phyloP scores from a whole-genome alignment of 2,797 vertebrate genomes.

The Strix occidentalis region DNA sequence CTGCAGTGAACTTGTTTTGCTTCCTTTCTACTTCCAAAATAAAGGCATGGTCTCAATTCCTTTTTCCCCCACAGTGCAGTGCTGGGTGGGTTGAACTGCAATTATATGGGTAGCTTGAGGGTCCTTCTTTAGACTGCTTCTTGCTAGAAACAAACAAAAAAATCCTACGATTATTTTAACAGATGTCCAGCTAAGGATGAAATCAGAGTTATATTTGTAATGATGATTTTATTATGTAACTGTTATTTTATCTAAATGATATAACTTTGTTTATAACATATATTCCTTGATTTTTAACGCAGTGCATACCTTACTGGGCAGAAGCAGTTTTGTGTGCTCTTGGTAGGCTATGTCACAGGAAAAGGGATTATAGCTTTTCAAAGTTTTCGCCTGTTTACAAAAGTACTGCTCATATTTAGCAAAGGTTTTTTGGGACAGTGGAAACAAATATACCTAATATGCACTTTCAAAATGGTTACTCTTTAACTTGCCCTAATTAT shows the following conservation, averaged over 20 bases:
- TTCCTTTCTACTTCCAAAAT: neutral
- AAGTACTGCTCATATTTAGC: neutral
- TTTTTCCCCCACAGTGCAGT: neutral
- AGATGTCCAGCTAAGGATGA: neutral
- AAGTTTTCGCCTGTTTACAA: neutral
- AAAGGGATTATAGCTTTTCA: neutral
- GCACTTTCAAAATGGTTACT: neutral
- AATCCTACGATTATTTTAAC: neutral
- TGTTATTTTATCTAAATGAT: neutral
- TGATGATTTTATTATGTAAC: neutral
- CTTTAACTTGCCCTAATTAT: neutral
- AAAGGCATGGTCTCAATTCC: neutral
- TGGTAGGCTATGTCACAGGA: neutral
- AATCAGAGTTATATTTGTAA: neutral
- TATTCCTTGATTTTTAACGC: neutral
- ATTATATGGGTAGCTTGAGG: neutral
- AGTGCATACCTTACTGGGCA: too few species aligned
- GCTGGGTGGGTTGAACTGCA: neutral
- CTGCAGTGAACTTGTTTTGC: neutral
- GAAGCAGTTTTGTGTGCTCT: neutral
- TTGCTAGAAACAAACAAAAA: neutral
- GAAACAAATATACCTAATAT: neutral
- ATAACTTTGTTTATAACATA: neutral
- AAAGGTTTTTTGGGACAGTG: neutral
- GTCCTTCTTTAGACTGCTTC: neutral